phyloP scores from a whole-genome alignment of 2,797 vertebrate species.

The Psittacula echo region DNA sequence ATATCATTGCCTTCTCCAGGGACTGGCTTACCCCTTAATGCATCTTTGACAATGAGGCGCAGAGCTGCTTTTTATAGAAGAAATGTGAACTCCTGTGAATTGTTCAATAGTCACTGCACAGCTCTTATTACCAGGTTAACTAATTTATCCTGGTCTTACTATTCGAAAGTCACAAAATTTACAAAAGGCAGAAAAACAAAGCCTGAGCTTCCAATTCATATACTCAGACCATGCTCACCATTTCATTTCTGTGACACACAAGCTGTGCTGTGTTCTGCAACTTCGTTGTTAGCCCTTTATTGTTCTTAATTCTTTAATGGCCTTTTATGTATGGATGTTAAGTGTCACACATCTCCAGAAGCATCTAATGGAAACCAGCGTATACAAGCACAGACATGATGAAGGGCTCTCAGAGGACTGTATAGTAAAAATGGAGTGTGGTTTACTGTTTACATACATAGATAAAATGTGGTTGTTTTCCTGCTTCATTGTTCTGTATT shows the following conservation, averaged over 20 bases:
- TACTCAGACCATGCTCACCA: neutral
- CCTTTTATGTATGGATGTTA: neutral
- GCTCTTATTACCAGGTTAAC: neutral
- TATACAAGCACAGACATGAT: neutral
- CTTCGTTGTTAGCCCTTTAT: neutral
- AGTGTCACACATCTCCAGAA: neutral
- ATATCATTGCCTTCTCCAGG: neutral
- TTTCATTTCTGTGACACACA: neutral
- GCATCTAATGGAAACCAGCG: neutral
- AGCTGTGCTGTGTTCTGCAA: neutral
- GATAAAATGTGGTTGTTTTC: neutral
- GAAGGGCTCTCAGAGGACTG: neutral
- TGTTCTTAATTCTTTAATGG: neutral
- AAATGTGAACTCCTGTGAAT: neutral
- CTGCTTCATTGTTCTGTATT: constrained; percentile 4
- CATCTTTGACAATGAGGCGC: neutral
- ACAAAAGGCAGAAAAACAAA: neutral
- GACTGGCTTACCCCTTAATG: neutral
- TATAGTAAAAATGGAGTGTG: neutral
- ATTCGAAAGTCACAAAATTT: neutral
- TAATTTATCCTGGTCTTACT: neutral
- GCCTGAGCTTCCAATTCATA: neutral
- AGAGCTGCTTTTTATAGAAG: neutral
- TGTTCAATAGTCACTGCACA: neutral
- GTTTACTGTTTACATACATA: neutral